These are phyloP conservation scores for Drosophila maculinotata DNA, from an alignment of 2,888 invertebrate genomes.

Conservation along the genomic window DNA sequence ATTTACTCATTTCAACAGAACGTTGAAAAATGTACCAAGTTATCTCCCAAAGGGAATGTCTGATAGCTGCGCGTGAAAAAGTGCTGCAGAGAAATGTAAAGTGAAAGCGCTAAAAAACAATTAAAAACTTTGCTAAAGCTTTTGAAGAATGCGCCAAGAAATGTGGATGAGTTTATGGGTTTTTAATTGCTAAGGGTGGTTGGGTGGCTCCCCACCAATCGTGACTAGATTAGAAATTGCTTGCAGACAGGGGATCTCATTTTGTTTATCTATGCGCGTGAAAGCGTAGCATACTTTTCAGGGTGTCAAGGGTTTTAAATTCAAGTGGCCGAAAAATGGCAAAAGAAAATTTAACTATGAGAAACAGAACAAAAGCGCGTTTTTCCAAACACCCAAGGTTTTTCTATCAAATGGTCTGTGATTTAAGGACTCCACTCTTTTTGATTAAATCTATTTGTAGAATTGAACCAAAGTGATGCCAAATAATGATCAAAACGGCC, in stretches of 20 bases:
- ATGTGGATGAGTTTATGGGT: slow-evolving; percentile 60
- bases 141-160: slow-evolving; percentile 59
- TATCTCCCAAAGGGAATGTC: slow-evolving; percentile 61
- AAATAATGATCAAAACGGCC: no score
- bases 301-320: background rate
- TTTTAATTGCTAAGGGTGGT: slow-evolving; percentile 61
- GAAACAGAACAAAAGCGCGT: no score
- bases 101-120: slow-evolving; percentile 63
- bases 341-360: no score
- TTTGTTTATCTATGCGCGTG: slow-evolving; percentile 32
- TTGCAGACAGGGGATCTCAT: no score
- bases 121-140: slow-evolving; percentile 64
- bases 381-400: no score
- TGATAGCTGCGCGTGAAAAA: slow-evolving; percentile 22
- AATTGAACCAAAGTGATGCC: no score
- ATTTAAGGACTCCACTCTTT: no score
- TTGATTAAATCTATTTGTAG: no score
- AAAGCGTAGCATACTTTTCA: slow-evolving; percentile 28
- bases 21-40: slow-evolving; percentile 66
- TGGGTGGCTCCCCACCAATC: slow-evolving; percentile 4
- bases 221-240: slow-evolving; percentile 30
- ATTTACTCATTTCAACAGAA: slow-evolving; percentile 71
- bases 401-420: no score
- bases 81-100: slow-evolving; percentile 27
- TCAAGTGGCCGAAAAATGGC: background rate